Evolutionary conservation across 2,113 vertebrate genomes (phyloP), one percentile per base, ranked within the genome.

Genomic region (Arvicanthis niloticus): DNA sequence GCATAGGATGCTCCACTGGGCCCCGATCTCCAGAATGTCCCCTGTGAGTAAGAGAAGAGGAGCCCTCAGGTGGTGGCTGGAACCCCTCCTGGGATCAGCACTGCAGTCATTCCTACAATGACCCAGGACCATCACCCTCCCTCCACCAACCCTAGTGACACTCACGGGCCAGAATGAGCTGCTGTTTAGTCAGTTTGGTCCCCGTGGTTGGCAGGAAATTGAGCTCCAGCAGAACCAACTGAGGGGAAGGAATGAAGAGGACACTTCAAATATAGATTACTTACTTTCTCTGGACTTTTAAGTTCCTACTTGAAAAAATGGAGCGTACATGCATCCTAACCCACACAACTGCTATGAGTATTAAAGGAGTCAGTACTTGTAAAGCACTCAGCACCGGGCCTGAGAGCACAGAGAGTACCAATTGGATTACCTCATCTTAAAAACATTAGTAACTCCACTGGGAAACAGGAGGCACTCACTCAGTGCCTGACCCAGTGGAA

Each of bases 1-100:
- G 98, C 99, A 99, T 12, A 99, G 98, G 97, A 99, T 99, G 93
- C 99, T 99, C 99, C 99, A 99, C 96, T 99, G 98, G 5, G 99
- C 99, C 80, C 99, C 99, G 1, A 99, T 99, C 98, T 99, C 99
- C 97, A 99, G 98, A 51, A 99, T 99, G 98, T 99, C 99, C 51
- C 99, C 99, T 99, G 97, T 72, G 76, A 56, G 86, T 45, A 53
- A 94, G 40, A 65, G 96, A 86, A 68, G 19, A 42, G 12, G 37
- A 40, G n/a, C 34, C 87, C 72, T 96, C 72, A 97, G 72, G 80
- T 76, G 21, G n/a, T 93, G 80, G 82, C 40, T 42, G n/a, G 24
- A 31, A 37, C 88, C 22, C 58, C 19, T 76, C 48, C 48, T 65
- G 58, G 51, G 29, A 81, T 56, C 48, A 37, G 19, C 67, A 81